phyloP scores from a whole-genome alignment of 2,888 invertebrate genomes.

The Sesamia inferens region DNA sequence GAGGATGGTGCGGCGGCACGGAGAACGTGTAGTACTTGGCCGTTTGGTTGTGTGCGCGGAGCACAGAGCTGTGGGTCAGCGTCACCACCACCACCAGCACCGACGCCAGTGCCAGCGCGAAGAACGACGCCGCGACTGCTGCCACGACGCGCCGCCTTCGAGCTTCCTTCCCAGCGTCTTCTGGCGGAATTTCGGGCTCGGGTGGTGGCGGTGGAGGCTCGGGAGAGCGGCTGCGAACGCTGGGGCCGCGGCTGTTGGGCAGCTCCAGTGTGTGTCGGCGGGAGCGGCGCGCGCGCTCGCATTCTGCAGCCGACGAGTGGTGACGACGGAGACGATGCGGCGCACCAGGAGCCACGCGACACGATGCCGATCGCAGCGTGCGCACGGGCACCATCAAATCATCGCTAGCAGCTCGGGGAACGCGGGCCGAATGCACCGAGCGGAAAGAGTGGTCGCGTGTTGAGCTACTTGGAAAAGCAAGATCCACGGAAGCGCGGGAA shows the following conservation, averaged over 20 bases:
- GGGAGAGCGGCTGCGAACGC: conserved; percentile 85
- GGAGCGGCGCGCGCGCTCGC: conserved; percentile 86
- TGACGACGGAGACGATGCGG: conserved; percentile 87
- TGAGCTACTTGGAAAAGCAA: conserved; percentile 83
- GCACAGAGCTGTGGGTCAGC: conserved; percentile 92
- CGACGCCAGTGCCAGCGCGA: conserved; percentile 93
- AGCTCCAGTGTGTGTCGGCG: conserved; percentile 86
- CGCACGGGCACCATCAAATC: conserved; percentile 87
- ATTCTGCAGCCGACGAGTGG: conserved; percentile 87
- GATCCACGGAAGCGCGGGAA: conserved; percentile 88
- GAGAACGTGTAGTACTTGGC: conserved; percentile 92
- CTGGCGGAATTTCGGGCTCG: conserved; percentile 85
- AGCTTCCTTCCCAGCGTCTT: conserved; percentile 91
- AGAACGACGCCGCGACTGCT: conserved; percentile 93
- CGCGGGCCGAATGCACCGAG: conserved; percentile 87
- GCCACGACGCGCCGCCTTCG: conserved; percentile 92
- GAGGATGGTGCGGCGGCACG: conserved; percentile 90
- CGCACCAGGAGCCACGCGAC: conserved; percentile 85
- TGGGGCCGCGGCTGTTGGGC: conserved; percentile 85
- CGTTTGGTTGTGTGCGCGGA: conserved; percentile 91
- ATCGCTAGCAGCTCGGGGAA: conserved; percentile 86
- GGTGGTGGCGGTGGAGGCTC: conserved; percentile 82
- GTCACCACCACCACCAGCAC: conserved; percentile 94
- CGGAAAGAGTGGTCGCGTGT: conserved; percentile 86
- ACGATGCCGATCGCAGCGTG: conserved; percentile 86